Evolutionary conservation across 1,140 invertebrate genomes (phyloP).

Genomic region (Brachystomella parvula): DNA sequence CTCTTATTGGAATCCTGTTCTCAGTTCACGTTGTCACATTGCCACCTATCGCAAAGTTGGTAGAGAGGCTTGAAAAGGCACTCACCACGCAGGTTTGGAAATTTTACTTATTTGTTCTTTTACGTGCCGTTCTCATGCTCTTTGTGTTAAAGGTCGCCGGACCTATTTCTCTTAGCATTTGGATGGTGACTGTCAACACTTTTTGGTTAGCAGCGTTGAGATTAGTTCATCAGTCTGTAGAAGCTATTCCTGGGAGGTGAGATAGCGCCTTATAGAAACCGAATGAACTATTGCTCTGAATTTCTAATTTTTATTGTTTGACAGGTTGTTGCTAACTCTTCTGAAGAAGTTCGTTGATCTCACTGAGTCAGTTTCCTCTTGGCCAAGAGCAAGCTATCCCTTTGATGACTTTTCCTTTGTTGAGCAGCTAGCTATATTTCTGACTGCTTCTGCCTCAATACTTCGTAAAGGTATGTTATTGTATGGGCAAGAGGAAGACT

Average conservation of each 20-base stretch:
- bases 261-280: not conserved
- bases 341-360: not conserved
- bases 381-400: not conserved
- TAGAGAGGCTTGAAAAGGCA: not conserved
- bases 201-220: not conserved
- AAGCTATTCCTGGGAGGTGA: not conserved
- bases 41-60: conserved; percentile 9
- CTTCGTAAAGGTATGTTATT: conserved; percentile 1
- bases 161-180: not conserved
- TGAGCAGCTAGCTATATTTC: not conserved
- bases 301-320: not conserved
- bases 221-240: not conserved
- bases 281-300: not conserved
- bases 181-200: not conserved
- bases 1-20: conserved; percentile 17
- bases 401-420: not conserved
- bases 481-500: not conserved
- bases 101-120: too few relatives aligned
- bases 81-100: not conserved
- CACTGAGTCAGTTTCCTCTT: not conserved
- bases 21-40: conserved; percentile 12
- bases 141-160: not conserved
- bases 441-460: not conserved
- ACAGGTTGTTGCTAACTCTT: not conserved
- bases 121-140: not conserved